Evolutionary conservation across 2,113 vertebrate genomes (phyloP), one percentile per base, ranked within the genome.

Genomic region (Gallinago media): DNA sequence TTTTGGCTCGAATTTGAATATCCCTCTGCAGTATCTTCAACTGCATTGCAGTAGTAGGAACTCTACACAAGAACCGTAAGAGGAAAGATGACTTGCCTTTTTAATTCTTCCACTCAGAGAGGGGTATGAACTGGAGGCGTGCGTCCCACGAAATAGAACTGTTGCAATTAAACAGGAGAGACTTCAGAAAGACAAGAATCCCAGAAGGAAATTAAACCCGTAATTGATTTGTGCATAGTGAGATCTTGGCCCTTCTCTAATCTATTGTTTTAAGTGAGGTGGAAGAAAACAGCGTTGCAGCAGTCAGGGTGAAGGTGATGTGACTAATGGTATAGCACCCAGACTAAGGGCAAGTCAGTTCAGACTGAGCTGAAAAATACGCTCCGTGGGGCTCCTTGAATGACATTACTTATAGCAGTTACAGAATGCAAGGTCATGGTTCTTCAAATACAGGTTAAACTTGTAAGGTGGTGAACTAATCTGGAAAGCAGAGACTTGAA

Each of bases 11-110:
- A 90, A 95, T 94, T 96, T 96, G 93, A 96, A 95, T 92, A 96
- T 96, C 73, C 90, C 56, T 94, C 94, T 95, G 95, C 92, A 95
- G 88, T 86, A 84, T 84, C 94, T 94, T 93, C 95, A 96, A 42
- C 95, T 96, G 94, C 94, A 96, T 91, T 96, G 96, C 94, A 97
- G 96, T 42, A 86, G 85, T 56, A 86, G 85, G 34, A 92, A 74
- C 22, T 20, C 23, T 72, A 78, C 44, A 80, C 26, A 67, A 67
- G 63, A 92, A 78, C 44, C 0, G 1, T 15, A 84, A 84, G 47
- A 89, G n/a, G 65, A 91, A 92, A 91, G 65, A 66, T 46, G 25
- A 68, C 10, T 63, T 58, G 34, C 8, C n/a, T 91, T 85, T 91
- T 84, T 52, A 86, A 79, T 55, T 74, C n/a, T 70, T 89, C 46